Percentiles rank a stretch among this genome's conserved stretches.
Conservation (phyloP, 2,888 invertebrate genomes). For the Rhagonycha lutea region DNA sequence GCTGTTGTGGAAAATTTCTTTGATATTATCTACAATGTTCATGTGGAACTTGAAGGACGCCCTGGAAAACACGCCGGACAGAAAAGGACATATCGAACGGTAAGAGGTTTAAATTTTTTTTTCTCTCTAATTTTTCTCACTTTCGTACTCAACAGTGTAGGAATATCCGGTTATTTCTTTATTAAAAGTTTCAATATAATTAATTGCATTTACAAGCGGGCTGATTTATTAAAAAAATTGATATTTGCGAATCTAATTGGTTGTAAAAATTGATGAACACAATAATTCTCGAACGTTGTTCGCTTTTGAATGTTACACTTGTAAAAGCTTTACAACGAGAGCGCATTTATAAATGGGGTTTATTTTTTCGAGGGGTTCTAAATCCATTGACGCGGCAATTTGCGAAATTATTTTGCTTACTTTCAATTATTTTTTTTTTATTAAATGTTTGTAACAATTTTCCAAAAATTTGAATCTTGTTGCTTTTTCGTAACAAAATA, state of each 20-base stretch:
- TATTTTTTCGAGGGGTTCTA: constrained; percentile 7
- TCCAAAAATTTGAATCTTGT: not conserved
- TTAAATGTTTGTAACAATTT: not conserved
- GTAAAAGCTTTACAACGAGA: constrained; percentile 8
- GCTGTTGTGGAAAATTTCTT: constrained; percentile 98
- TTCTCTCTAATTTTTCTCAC: not conserved
- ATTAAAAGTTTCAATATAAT: not conserved
- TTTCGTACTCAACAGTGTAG: not conserved
- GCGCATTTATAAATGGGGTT: constrained; percentile 14
- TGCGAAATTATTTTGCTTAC: constrained; percentile 5
- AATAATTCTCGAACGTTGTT: not conserved
- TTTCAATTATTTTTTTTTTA: not conserved
- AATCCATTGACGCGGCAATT: constrained; percentile 9
- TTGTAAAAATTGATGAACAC: constrained; percentile 15
- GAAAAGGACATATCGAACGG: constrained; percentile 93
- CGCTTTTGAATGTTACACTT: constrained; percentile 11
- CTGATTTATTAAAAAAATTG: constrained; percentile 2
- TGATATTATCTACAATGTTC: constrained; percentile 94
- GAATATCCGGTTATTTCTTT: no score
- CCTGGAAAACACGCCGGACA: constrained; percentile 96
- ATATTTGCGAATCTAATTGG: constrained; percentile 9
- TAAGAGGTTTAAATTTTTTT: constrained; percentile 58
- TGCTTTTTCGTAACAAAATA: not conserved
- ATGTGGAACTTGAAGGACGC: constrained; percentile 90
- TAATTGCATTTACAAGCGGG: not conserved